phyloP scores from a whole-genome alignment of 2,888 invertebrate species.

The Balanococcus diminutus region DNA sequence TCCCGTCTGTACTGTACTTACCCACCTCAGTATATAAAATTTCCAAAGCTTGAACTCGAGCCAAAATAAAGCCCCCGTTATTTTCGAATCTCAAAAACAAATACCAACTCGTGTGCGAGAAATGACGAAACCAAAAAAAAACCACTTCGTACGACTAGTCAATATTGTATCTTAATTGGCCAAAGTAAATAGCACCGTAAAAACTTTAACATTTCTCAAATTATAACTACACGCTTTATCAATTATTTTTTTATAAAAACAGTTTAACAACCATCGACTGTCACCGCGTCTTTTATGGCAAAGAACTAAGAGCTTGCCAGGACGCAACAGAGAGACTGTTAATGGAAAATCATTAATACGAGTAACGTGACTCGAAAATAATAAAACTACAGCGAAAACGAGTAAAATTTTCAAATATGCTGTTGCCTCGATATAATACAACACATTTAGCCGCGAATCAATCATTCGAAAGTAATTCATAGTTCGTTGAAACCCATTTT shows the following conservation, averaged over 20 bases:
- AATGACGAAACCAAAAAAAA: neutral
- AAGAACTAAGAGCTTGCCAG: neutral
- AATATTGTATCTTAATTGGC: neutral
- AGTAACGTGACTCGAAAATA: neutral
- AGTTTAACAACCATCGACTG: neutral
- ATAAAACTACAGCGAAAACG: neutral
- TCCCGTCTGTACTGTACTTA: neutral
- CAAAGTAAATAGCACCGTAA: neutral
- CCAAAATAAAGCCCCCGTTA: neutral
- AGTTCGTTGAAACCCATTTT: neutral
- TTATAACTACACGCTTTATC: neutral
- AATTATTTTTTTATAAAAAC: constrained; percentile 7
- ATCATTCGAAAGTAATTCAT: neutral
- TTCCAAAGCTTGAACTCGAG: neutral
- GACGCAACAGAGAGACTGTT: neutral
- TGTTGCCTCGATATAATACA: neutral
- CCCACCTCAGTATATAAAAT: neutral
- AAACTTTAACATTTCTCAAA: neutral
- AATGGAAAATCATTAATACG: neutral
- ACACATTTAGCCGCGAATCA: neutral
- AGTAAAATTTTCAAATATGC: neutral
- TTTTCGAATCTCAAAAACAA: neutral
- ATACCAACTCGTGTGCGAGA: neutral
- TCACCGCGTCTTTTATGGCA: neutral
- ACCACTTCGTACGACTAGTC: neutral